Evolutionary conservation across 2,113 vertebrate species (phyloP), one percentile per base, ranked within the genome.

Genomic region (Tylochromis polylepis): DNA sequence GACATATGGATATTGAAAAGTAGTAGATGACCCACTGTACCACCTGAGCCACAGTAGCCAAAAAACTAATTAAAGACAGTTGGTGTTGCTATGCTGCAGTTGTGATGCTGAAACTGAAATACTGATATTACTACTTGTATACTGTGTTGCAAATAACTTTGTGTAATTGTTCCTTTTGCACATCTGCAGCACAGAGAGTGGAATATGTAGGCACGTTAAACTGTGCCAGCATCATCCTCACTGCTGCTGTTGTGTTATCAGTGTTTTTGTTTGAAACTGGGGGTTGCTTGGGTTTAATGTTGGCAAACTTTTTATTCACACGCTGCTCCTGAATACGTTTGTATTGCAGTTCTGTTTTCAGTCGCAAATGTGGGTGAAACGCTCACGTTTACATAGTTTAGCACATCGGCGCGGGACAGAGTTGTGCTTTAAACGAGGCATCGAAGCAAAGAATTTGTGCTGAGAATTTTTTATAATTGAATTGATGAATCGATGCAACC

Each of bases 271-370:
- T 36, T 36, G 36, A 65, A 65, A 65, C 60, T 36, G 31, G 31
- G 31, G 1, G 60, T 65, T 65, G 31, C 31, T 65, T 36, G 11
- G 60, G 59, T 5, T 65, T 65, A 65, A 65, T 65, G 59, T 8
- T 65, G 18, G 36, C 31, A 62, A 7, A 29, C 57, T 4, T 59
- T 14, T 59, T 59, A 9, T 16, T 62, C 16, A 62, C 59, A 62
- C 9, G 9, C 29, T 0, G 58, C 24, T 15, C 56, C 56, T 58
- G 12, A 58, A 58, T 27, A 58, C 0, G 24, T 58, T 27, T 27
- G 56, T 27, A 58, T 15, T 58, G 56, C 56, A 58, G 56, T 12
- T 27, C 22, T 58, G 56, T 58, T 58, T 58, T 27, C 24, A 58
- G 56, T 58, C 24, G 0, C 56, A 58, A 58, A 58, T 58, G 24